phyloP scores from a whole-genome alignment of 2,797 vertebrate genomes.

The Cetoscarus ocellatus region DNA sequence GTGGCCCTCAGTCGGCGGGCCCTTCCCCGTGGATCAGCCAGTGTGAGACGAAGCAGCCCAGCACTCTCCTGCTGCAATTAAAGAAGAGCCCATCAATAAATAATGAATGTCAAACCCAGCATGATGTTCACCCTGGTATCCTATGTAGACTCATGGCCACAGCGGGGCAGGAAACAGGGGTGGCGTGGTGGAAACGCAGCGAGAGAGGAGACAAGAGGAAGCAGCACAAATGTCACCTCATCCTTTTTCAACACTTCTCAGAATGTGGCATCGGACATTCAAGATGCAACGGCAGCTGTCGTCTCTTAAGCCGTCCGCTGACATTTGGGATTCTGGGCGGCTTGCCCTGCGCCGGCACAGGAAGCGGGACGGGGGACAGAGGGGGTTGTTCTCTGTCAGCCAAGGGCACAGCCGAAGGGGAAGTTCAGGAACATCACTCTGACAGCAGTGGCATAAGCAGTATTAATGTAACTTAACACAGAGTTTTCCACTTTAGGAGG shows the following conservation, averaged over 20 bases:
- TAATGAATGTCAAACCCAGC: slow-evolving; percentile 88
- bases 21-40: slow-evolving; percentile 59
- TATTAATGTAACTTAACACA: slow-evolving; percentile 47
- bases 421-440: slow-evolving; percentile 5
- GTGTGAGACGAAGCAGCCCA: slow-evolving; percentile 69
- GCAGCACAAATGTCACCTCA: slow-evolving; percentile 81
- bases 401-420: slow-evolving; percentile 57
- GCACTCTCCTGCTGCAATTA: slow-evolving; percentile 82
- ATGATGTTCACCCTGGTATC: slow-evolving; percentile 76
- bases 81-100: slow-evolving; percentile 83
- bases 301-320: slow-evolving; percentile 71
- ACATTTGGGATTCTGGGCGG: slow-evolving; percentile 72
- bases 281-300: slow-evolving; percentile 82
- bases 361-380: slow-evolving; percentile 40
- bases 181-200: slow-evolving; percentile 45
- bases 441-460: slow-evolving; percentile 13
- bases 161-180: slow-evolving; percentile 64
- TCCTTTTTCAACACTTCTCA: slow-evolving; percentile 70
- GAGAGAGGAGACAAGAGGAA: slow-evolving; percentile 56
- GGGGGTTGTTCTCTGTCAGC: slow-evolving; percentile 32
- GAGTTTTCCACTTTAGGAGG: slow-evolving; percentile 25
- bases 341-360: slow-evolving; percentile 47
- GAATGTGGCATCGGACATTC: slow-evolving; percentile 69
- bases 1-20: slow-evolving; percentile 59
- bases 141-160: slow-evolving; percentile 62